Evolutionary conservation across 2,113 vertebrate species (phyloP).

Genomic region (Rafetus swinhoei): DNA sequence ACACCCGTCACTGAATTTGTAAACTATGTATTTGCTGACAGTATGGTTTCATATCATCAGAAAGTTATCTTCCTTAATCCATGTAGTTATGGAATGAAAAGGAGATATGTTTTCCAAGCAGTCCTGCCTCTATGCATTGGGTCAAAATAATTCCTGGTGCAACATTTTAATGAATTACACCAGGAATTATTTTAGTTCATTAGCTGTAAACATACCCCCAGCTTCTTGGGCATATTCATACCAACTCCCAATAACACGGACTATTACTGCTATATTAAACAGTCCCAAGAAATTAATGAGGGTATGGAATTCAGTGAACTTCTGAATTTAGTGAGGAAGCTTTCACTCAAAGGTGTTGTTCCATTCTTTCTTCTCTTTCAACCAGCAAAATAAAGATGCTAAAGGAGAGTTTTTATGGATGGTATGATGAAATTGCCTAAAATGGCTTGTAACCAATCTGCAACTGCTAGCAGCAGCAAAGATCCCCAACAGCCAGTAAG

Average conservation of each 20-base stretch:
- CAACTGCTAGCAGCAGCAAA: not conserved
- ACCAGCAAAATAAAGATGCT: not conserved
- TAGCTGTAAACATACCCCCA: not conserved
- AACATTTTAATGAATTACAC: not conserved
- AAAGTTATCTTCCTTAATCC: conserved; percentile 7
- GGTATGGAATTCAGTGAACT: not conserved
- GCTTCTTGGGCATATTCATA: conserved; percentile 4
- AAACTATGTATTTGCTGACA: not conserved
- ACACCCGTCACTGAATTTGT: not conserved
- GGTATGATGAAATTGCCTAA: not conserved
- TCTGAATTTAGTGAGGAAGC: not conserved
- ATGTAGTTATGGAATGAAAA: not conserved
- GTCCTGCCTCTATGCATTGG: not conserved
- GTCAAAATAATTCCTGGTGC: not conserved
- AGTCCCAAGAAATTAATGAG: conserved; percentile 8
- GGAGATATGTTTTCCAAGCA: not conserved
- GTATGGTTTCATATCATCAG: not conserved
- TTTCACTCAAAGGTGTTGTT: not conserved
- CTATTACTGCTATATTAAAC: not conserved
- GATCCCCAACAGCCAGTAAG: not conserved
- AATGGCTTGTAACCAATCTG: not conserved
- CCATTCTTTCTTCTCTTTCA: conserved; percentile 19
- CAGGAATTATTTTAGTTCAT: not conserved
- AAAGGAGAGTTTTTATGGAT: not conserved
- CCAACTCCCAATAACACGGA: conserved; percentile 25